phyloP scores from a whole-genome alignment of 2,888 invertebrate genomes.

The Scaptomyza caliginosa region DNA sequence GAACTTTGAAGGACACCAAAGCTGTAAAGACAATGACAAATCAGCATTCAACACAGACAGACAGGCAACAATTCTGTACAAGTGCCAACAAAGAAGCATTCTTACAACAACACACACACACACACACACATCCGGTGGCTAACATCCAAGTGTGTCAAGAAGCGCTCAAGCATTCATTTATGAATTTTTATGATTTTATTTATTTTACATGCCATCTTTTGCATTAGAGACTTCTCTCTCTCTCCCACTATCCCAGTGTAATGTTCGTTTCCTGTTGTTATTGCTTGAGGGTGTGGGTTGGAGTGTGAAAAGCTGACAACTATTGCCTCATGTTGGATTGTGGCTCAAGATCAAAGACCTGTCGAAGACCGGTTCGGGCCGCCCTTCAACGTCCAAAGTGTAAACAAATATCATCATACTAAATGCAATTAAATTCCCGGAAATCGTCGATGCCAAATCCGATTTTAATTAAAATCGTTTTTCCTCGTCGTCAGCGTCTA shows the following conservation, averaged over 20 bases:
- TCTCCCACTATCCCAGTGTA: neutral
- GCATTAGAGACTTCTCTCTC: neutral
- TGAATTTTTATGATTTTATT: slow-evolving; percentile 71
- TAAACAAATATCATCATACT: slow-evolving; percentile 67
- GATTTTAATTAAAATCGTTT: slow-evolving; percentile 78
- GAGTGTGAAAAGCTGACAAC: slow-evolving; percentile 47
- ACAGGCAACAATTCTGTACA: slow-evolving; percentile 23
- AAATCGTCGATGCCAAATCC: slow-evolving; percentile 77
- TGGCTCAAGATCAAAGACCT: slow-evolving; percentile 58
- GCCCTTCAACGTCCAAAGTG: slow-evolving; percentile 42
- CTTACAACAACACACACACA: neutral
- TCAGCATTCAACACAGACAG: neutral
- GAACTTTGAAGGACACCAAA: neutral
- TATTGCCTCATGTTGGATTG: slow-evolving; percentile 37
- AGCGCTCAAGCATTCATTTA: slow-evolving; percentile 73
- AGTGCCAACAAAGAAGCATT: slow-evolving; percentile 26
- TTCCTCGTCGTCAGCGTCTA: slow-evolving; percentile 11
- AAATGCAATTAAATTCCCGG: slow-evolving; percentile 74
- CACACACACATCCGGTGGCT: slow-evolving; percentile 55
- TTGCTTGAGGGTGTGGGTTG: neutral
- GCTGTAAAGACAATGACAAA: neutral
- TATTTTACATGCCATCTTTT: slow-evolving; percentile 16
- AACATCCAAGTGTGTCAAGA: slow-evolving; percentile 70
- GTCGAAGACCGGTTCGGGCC: neutral
- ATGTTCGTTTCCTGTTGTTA: slow-evolving; percentile 5